Base-by-base conservation (phyloP, 2,113 vertebrate genomes). In the Anguilla japonica region DNA sequence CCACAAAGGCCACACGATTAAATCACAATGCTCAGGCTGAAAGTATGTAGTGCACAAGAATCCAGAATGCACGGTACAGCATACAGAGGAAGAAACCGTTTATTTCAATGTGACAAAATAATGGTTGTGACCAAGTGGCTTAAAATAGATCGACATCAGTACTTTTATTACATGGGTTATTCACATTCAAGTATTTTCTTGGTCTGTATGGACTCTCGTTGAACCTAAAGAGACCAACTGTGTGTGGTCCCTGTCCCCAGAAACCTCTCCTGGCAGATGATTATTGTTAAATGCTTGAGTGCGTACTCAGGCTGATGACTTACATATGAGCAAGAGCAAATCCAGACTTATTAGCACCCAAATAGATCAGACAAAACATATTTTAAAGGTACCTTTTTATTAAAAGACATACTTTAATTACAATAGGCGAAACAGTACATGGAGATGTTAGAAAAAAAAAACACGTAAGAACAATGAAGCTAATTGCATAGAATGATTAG, bases 401-500 rank as follows among this genome's bases (percentile, higher is more conserved):
- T 96, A 94, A 94, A 96, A 94, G 91, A 93, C 92, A 87, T 88
- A 91, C 84, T 89, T 93, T 93, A 92, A 84, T 91, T 92, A 87
- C 92, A 93, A 89, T 86, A 90, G 91, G 82, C 79, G 88, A 85
- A 53, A 92, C 71, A 92, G 90, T 93, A 94, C 88, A 94, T 80
- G 50, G 86, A 91, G 89, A 90, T 85, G 91, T 88, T 91, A 92
- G 85, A 88, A 87, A 87, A 50, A 87, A 39, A 80, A 7, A 41
- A 8, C 50, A 53, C 40, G 13, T 7, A 34, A 53, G 41, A 63
- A 53, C 43, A 53, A 93, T 89, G 90, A 91, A 39, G 41, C 75
- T 87, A 91, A 92, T 95, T 95, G 95, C 94, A 95, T 95, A 95
- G 94, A 94, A 94, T 86, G 91, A 90, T 86, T 83, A 90, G 89